Evolutionary conservation across 2,113 vertebrate species (phyloP), one percentile per base, ranked within the genome.

Genomic region (Scalopus aquaticus): DNA sequence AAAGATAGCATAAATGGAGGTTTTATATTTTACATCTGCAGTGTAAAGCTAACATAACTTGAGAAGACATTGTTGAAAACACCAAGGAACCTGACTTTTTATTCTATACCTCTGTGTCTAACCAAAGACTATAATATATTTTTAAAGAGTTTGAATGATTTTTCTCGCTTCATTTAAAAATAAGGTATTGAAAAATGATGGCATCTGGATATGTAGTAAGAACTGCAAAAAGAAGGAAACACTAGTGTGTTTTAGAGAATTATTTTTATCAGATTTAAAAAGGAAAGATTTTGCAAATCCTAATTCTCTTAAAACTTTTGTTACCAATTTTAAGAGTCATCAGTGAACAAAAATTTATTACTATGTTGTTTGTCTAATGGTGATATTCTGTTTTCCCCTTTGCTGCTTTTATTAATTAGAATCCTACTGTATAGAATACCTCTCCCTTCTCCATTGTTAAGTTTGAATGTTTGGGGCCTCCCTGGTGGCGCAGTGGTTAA

Each of bases 151-250:
- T 42, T 83, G 58, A 86, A 60, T 67, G 28, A 39, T 42, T 93
- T 93, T 76, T 83, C 20, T 86, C 28, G 82, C 28, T 67, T 79
- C 51, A 74, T 39, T 91, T 74, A 30, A 69, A 4, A 94, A 91
- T 2, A 90, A 0, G 1, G 11, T 42, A 80, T 35, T 87, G 24
- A 80, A 44, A 91, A 87, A 83, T 54, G 30, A 44, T 54, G 16
- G 8, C 3, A 44, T 37, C 11, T 90, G 17, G 30, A 64, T 51
- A 69, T 32, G 3, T 28, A 4, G 13, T 51, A 74, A 82, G 42
- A 85, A 80, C 4, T 24, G 7, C 39, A 83, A 5, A 24, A 7
- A 26, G 51, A 92, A 54, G 16, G 3, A 91, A 92, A 84, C 10
- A 80, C 2, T 42, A 26, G 2, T 9, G 91, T 19, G 4, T 32